Evolutionary conservation across 2,113 vertebrate genomes (phyloP).

Genomic region (Rhineura floridana): DNA sequence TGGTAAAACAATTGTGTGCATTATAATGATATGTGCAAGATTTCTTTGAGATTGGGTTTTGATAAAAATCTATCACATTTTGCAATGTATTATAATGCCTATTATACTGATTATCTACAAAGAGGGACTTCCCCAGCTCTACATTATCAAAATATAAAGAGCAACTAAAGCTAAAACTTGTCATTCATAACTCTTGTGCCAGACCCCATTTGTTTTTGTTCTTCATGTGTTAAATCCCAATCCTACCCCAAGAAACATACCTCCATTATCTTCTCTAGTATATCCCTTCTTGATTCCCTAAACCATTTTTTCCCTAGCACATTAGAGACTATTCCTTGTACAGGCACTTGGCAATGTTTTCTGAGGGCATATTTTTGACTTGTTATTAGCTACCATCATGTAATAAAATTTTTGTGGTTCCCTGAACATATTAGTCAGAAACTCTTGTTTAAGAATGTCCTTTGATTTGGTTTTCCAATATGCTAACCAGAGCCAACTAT

Average conservation of each 20-base stretch:
- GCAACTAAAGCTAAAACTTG: background rate
- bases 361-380: background rate
- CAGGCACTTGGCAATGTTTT: background rate
- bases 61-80: background rate
- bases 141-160: background rate
- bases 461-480: conserved; percentile 1
- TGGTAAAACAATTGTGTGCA: background rate
- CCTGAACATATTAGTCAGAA: background rate
- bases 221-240: background rate
- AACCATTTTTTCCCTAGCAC: accelerated
- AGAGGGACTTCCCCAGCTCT: background rate
- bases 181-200: background rate
- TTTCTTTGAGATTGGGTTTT: background rate
- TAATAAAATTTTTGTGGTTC: background rate
- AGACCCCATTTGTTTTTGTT: background rate
- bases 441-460: background rate
- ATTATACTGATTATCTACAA: background rate
- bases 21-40: background rate
- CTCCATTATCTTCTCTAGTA: background rate
- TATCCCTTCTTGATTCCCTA: background rate
- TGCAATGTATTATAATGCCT: background rate
- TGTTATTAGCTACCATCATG: background rate
- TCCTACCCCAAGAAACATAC: background rate
- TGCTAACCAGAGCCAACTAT: conserved; percentile 7
- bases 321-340: accelerated